Conservation (phyloP, 2,797 vertebrate genomes). For the Poecile montanus region DNA sequence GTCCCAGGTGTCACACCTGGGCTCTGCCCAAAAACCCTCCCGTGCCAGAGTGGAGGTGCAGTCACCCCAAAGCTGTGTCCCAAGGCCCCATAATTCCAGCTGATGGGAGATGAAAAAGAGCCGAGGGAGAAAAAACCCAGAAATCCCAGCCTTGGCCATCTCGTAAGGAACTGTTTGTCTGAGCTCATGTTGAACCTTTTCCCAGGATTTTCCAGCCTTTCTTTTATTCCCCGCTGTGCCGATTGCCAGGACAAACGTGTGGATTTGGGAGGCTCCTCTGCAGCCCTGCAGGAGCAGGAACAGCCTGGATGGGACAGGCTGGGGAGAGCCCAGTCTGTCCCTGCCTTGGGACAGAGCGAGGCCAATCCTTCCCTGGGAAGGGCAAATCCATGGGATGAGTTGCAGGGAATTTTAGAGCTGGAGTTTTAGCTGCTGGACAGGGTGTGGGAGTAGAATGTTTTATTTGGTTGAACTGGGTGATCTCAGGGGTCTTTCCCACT, state of each 20-base stretch:
- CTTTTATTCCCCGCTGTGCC: background rate
- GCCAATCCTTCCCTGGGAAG: background rate
- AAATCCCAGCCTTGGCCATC: background rate
- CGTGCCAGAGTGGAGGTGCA: rapidly evolving
- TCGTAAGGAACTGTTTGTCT: background rate
- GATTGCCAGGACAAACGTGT: background rate
- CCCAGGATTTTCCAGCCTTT: constrained; percentile 57
- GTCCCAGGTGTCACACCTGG: rapidly evolving
- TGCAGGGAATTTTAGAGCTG: background rate
- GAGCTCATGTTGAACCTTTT: constrained; percentile 48
- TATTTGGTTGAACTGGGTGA: background rate
- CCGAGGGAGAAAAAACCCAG: rapidly evolving
- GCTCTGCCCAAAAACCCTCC: rapidly evolving
- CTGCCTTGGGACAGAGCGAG: background rate
- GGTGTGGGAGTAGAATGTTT: rapidly evolving
- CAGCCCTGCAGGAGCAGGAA: background rate
- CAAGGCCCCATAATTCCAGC: background rate
- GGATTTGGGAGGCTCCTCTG: background rate
- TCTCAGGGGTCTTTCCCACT: background rate
- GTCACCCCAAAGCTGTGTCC: background rate
- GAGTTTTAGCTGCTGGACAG: background rate
- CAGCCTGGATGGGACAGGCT: background rate
- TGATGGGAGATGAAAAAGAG: background rate
- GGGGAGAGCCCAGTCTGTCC: background rate
- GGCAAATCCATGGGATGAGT: rapidly evolving